Evolutionary conservation across 2,888 invertebrate genomes (phyloP).

Genomic region (Maniola hyperantus): DNA sequence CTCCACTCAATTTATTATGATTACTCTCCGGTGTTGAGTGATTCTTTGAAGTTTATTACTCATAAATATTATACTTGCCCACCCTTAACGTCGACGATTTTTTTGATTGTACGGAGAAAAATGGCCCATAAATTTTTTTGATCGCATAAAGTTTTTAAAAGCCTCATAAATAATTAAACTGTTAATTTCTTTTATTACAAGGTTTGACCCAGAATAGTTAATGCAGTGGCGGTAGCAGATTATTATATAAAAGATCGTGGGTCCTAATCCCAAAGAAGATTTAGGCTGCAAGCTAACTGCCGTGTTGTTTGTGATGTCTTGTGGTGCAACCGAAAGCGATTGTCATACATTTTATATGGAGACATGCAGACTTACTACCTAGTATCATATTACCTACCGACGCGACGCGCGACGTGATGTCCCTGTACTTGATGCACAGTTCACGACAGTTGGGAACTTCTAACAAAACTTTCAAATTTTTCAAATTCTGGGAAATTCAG

Average conservation of each 20-base stretch:
- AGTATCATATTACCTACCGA: too few relatives aligned
- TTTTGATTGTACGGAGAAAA: slow-evolving; percentile 6
- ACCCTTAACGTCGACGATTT: slow-evolving; percentile 2
- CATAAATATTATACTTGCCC: slow-evolving; percentile 27
- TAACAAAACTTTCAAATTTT: too few relatives aligned
- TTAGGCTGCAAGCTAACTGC: background rate
- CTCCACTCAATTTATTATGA: slow-evolving; percentile 72
- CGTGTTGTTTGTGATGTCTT: too few relatives aligned
- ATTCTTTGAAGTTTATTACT: slow-evolving; percentile 41
- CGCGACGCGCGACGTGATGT: too few relatives aligned
- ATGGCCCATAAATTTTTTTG: slow-evolving; percentile 6
- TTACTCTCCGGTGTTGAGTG: slow-evolving; percentile 44
- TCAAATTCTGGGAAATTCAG: too few relatives aligned
- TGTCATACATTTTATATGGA: too few relatives aligned
- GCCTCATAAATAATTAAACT: slow-evolving; percentile 4
- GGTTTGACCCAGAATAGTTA: background rate
- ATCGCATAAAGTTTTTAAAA: slow-evolving; percentile 4
- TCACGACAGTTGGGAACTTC: too few relatives aligned
- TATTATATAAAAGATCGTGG: background rate
- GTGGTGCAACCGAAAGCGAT: too few relatives aligned
- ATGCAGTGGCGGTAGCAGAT: background rate
- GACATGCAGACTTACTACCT: too few relatives aligned
- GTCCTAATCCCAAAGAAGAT: background rate
- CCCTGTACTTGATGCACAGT: too few relatives aligned
- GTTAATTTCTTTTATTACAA: background rate